Conservation (phyloP, 2,888 invertebrate genomes). For the Argyresthia albistria region DNA sequence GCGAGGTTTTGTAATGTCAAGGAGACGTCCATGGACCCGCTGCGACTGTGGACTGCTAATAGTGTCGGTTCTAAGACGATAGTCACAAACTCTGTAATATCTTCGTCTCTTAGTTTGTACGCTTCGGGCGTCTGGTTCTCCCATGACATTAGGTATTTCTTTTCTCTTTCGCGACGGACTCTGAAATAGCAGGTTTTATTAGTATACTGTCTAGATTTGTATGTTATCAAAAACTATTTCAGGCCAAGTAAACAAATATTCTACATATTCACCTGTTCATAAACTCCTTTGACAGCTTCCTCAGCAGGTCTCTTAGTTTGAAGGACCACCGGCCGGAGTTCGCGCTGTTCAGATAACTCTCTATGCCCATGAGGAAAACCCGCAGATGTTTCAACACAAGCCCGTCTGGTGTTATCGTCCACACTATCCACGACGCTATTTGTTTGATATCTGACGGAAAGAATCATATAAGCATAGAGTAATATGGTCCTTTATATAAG, state of each 20-base stretch:
- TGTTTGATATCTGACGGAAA: slow-evolving; percentile 45
- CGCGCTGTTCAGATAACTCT: slow-evolving; percentile 92
- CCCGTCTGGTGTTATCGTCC: slow-evolving; percentile 77
- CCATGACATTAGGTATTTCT: slow-evolving; percentile 76
- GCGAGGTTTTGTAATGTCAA: slow-evolving; percentile 83
- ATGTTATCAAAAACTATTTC: too few species aligned
- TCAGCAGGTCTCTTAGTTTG: slow-evolving; percentile 77
- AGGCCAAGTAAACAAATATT: too few species aligned
- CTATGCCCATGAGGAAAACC: slow-evolving; percentile 85
- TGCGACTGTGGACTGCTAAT: slow-evolving; percentile 84
- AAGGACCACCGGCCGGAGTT: slow-evolving; percentile 87
- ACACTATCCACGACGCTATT: slow-evolving; percentile 74
- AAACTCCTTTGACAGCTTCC: slow-evolving; percentile 78
- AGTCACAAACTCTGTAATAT: slow-evolving; percentile 86
- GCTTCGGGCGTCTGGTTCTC: slow-evolving; percentile 76
- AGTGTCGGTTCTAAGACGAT: slow-evolving; percentile 81
- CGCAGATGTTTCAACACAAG: slow-evolving; percentile 80
- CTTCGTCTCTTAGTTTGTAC: slow-evolving; percentile 82
- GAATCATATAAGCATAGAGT: not conserved
- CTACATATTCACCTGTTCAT: slow-evolving; percentile 57
- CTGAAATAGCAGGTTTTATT: slow-evolving; percentile 23
- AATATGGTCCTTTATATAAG: too few species aligned
- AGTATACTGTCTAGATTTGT: too few species aligned
- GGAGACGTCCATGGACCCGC: slow-evolving; percentile 75
- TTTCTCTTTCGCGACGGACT: slow-evolving; percentile 76